Evolutionary conservation across 2,113 vertebrate species (phyloP).

Genomic region (Grus americana): DNA sequence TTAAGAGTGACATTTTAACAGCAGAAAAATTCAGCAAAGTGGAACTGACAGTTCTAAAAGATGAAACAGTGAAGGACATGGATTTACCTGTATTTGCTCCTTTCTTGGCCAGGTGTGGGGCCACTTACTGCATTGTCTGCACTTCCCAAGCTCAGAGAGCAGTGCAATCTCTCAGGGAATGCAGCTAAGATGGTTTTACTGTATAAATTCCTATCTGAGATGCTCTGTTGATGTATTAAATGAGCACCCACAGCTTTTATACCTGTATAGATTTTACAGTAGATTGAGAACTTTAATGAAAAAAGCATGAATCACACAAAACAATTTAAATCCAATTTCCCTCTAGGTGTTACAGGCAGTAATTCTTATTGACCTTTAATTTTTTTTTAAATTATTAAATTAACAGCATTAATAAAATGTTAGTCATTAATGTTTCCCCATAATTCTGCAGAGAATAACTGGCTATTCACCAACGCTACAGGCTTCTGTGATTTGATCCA

Average conservation of each 20-base stretch:
- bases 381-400: not conserved
- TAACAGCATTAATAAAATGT: constrained; percentile 1
- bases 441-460: constrained; percentile 7
- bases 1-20: not conserved
- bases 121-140: not conserved
- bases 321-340: not conserved
- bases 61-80: not conserved
- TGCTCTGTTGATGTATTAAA: not conserved
- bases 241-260: not conserved
- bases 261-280: not conserved
- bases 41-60: not conserved
- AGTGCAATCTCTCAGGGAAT: not conserved
- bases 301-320: not conserved
- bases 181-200: not conserved
- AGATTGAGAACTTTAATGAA: not conserved
- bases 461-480: not conserved
- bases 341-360: not conserved
- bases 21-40: not conserved
- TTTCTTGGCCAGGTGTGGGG: not conserved
- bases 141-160: not conserved
- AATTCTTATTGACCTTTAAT: not conserved
- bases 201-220: not conserved
- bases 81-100: not conserved
- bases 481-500: constrained; percentile 27
- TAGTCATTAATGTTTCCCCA: not conserved